Evolutionary conservation across 2,888 invertebrate species (phyloP).

Genomic region (Cataglyphis altisquamis): DNA sequence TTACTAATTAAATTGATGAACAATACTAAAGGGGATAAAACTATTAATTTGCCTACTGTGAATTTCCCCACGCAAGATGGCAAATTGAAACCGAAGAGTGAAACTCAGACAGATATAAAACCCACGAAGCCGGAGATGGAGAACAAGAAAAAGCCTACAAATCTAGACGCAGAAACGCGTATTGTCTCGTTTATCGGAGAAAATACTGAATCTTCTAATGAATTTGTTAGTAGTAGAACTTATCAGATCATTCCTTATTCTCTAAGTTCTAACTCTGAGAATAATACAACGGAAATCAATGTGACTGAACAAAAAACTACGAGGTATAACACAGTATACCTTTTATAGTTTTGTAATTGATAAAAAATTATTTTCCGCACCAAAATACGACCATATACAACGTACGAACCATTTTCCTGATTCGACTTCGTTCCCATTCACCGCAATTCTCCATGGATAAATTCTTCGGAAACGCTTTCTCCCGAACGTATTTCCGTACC

Average conservation of each 20-base stretch:
- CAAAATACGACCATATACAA: constrained; percentile 3
- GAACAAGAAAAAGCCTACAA: constrained; percentile 67
- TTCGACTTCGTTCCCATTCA: not conserved
- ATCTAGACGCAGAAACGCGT: constrained; percentile 56
- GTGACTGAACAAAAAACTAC: constrained; percentile 73
- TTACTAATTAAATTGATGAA: constrained; percentile 92
- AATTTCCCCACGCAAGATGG: constrained; percentile 93
- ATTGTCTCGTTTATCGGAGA: constrained; percentile 62
- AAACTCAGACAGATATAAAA: constrained; percentile 75
- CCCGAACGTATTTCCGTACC: not conserved
- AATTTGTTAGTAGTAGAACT: constrained; percentile 63
- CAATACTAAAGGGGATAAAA: constrained; percentile 90
- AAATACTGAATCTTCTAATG: constrained; percentile 64
- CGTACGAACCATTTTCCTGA: not conserved
- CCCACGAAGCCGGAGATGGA: constrained; percentile 68
- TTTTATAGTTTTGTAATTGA: constrained; percentile 3
- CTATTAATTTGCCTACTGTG: constrained; percentile 90
- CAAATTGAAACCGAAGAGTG: constrained; percentile 83
- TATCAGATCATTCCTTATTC: constrained; percentile 77
- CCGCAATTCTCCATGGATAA: constrained; percentile 2
- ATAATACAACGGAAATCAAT: constrained; percentile 73
- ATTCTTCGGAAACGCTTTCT: constrained; percentile 15
- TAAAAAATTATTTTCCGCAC: not conserved
- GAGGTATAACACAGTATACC: constrained; percentile 69
- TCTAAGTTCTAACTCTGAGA: constrained; percentile 71